Evolutionary conservation across 2,113 vertebrate genomes (phyloP), one percentile per base, ranked within the genome.

Genomic region (Scatophagus argus): DNA sequence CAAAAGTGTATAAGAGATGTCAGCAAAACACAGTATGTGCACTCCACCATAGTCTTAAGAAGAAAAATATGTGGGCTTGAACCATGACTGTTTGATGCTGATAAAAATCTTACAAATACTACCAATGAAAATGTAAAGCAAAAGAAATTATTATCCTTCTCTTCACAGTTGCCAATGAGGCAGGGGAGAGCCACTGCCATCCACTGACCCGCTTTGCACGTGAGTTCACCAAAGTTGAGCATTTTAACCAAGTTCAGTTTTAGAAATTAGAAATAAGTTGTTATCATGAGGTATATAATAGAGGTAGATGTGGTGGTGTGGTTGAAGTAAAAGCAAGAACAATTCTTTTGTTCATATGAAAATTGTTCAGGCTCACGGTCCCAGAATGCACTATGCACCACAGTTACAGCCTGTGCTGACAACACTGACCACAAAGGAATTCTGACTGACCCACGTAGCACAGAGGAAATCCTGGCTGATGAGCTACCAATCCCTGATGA

Each of bases 381-480:
- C 16, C 97, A 98, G 90, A 98, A 96, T 92, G 96, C 94, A 47
- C 85, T 97, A 12, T 95, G 95, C 95, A 96, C 95, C 7, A 91
- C 93, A 43, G 85, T 94, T 74, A 94, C 95, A 0, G 88, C 95
- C 5, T 93, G 91, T 2, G 81, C 94, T 55, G 95, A 93, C 0
- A 89, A 94, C 44, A 95, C 92, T 32, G 88, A 95, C 93, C 79
- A 95, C 74, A 92, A 89, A 3, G 89, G 84, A 21, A 95, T 96
- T 43, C 54, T 92, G 63, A 92, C 79, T 0, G 96, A 98, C 79
- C 91, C 92, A 0, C 93, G 96, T 10, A 93, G 93, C 43, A 93
- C 95, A 0, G 96, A 97, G 79, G 96, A 98, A 91, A 97, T 98
- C 81, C 87, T 98, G 72, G 95, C 96, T 0, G 97, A 97, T 74